Conservation (phyloP, 1,140 invertebrate species). For the Vanessa atalanta region DNA sequence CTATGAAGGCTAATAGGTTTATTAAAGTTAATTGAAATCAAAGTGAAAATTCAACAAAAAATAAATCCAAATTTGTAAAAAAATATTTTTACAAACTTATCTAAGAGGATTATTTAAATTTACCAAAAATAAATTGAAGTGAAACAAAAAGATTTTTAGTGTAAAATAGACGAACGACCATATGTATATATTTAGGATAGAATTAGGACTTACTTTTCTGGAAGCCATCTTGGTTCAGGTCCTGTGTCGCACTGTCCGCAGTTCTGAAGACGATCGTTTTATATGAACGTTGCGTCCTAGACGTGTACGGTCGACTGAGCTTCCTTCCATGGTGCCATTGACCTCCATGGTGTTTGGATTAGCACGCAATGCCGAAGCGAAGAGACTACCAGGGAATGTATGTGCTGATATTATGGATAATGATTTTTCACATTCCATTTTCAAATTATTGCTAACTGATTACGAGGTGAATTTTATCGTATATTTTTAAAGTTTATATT, state of each 20-base stretch:
- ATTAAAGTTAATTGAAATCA: no score
- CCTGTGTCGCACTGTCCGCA: constrained; percentile 20
- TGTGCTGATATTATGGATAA: no score
- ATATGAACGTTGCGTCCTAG: constrained; percentile 54
- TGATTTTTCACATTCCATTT: no score
- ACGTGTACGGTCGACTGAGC: constrained; percentile 43
- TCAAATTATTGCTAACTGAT: no score
- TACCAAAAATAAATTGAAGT: background rate
- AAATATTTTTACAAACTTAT: no score
- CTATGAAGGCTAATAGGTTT: no score
- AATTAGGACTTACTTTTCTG: constrained; percentile 50
- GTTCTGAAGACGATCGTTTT: constrained; percentile 44
- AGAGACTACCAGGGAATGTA: constrained; percentile 6
- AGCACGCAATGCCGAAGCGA: constrained; percentile 38
- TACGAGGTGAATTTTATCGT: no score
- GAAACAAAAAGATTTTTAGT: background rate
- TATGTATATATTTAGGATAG: background rate
- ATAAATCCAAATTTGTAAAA: no score
- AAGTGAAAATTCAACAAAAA: no score
- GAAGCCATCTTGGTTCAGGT: constrained; percentile 52
- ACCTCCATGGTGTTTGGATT: constrained; percentile 47
- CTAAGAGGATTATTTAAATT: no score
- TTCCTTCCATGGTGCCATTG: constrained; percentile 52
- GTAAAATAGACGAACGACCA: background rate
- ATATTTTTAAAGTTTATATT: no score